Base-by-base conservation (phyloP, 2,113 vertebrate species). In the Callaeas wilsoni region DNA sequence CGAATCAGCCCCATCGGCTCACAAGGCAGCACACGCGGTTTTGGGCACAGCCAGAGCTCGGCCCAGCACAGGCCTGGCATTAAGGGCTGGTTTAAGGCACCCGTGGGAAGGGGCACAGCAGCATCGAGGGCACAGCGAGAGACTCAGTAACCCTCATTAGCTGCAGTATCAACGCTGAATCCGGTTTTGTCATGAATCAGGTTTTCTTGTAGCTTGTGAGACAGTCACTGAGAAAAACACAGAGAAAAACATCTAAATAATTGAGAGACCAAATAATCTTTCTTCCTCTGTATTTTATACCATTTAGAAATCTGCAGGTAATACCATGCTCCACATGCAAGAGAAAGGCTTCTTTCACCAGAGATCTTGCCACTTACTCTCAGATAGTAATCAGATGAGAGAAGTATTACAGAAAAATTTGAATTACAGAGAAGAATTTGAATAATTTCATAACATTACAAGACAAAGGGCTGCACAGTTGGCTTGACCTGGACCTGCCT, bases 221-320 rank as follows among this genome's bases (percentile, higher is more conserved):
- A n/a, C 15, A 71, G 21, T 42, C 37, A 47, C 49, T 64, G 35
- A 76, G 23, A 46, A 84, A 88, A 92, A 68, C 23, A 50, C 26
- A 76, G 26, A 92, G 32, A 53, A 83, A 94, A 93, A 47, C 25
- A 59, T 50, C n/a, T 69, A 49, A 84, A 70, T 76, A 84, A 60
- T 26, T 64, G 41, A 90, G 47, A 90, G 55, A 57, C 29, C 17
- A 41, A 76, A 69, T 52, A 57, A 22, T 35, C n/a, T 76, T 85
- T 77, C 39, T 63, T 81, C 44, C 32, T 76, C 27, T 22, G 2
- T 62, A 35, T 78, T 91, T 81, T 42, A 50, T 20, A 55, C 16
- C 7, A 20, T n/a, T 89, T 22, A 49, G 57, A 82, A 71, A 64
- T 52, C 17, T 46, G 44, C 11, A 7, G 8, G 15, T 47, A 70